Conservation (phyloP, 1,140 invertebrate species). For the Lepidotrigona ventralis region DNA sequence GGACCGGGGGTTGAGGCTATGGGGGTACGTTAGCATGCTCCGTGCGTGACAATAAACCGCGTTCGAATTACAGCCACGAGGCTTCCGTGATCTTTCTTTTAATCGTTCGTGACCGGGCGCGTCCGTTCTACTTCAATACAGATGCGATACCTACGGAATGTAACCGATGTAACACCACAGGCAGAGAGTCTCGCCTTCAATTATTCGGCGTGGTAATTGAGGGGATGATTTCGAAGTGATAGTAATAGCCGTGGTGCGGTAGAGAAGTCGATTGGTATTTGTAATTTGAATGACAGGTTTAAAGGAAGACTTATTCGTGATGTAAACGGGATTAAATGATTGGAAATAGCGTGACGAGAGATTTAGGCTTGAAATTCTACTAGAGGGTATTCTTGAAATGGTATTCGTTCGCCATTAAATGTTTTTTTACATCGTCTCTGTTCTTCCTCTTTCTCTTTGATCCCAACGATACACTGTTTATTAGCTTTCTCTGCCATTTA, state of each 20-base stretch:
- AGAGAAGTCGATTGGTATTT: not conserved
- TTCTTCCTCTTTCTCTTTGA: not conserved
- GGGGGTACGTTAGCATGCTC: slow-evolving; percentile 20
- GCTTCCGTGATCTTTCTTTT: slow-evolving; percentile 24
- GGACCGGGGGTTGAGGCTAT: not conserved
- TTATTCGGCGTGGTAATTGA: not conserved
- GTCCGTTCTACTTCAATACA: not conserved
- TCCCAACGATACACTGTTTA: not conserved
- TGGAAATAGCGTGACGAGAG: not conserved
- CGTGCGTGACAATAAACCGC: slow-evolving; percentile 51
- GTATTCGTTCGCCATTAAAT: not conserved
- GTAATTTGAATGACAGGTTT: not conserved
- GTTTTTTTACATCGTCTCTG: not conserved
- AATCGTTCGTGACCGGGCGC: slow-evolving; percentile 11
- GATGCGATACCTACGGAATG: not conserved
- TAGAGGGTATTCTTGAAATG: not conserved
- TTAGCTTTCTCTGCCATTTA: not conserved
- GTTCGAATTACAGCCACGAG: slow-evolving; percentile 20
- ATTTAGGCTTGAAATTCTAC: too few species aligned
- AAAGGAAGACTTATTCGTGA: not conserved
- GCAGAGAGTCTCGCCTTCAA: not conserved
- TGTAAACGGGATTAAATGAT: not conserved
- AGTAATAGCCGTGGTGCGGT: too few species aligned
- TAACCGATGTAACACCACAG: not conserved
- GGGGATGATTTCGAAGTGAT: not conserved